Percentiles rank a stretch among this genome's conserved stretches.
Conservation (phyloP, 2,113 vertebrate genomes). For the Natator depressus region DNA sequence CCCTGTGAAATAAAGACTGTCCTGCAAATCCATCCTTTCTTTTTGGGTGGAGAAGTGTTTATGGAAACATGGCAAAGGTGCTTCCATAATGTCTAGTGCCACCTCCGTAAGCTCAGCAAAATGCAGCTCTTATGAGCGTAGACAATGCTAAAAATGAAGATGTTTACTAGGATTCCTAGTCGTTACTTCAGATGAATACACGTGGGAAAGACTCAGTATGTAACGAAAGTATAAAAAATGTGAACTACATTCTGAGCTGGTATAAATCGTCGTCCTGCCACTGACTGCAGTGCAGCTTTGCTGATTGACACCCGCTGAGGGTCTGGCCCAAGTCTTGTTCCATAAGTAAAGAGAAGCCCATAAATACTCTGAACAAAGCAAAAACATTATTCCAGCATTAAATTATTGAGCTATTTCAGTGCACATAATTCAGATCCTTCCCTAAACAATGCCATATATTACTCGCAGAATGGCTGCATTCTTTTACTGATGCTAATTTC, state of each 20-base stretch:
- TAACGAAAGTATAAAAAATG: neutral
- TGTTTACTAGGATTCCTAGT: neutral
- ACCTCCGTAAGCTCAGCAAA: neutral
- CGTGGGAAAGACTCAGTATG: conserved; percentile 6
- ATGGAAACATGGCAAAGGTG: accelerated
- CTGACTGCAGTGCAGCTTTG: neutral
- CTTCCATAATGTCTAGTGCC: neutral
- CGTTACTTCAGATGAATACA: neutral
- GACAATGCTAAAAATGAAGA: neutral
- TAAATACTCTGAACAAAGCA: conserved; percentile 63
- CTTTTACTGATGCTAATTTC: conserved; percentile 58
- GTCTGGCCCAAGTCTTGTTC: conserved; percentile 38
- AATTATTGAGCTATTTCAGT: conserved; percentile 47
- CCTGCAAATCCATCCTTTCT: neutral
- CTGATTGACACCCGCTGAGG: conserved; percentile 39
- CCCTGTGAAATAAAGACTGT: conserved; percentile 9
- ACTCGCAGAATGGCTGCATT: conserved; percentile 45
- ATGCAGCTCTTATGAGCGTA: neutral
- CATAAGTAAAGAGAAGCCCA: conserved; percentile 40
- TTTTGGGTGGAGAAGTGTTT: neutral
- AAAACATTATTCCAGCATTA: conserved; percentile 54
- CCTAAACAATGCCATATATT: conserved; percentile 47
- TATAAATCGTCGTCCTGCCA: neutral
- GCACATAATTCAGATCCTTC: conserved; percentile 57
- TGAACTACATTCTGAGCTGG: neutral